Evolutionary conservation across 2,888 invertebrate species (phyloP), one percentile per base, ranked within the genome.

Genomic region (Ochropleura leucogaster): DNA sequence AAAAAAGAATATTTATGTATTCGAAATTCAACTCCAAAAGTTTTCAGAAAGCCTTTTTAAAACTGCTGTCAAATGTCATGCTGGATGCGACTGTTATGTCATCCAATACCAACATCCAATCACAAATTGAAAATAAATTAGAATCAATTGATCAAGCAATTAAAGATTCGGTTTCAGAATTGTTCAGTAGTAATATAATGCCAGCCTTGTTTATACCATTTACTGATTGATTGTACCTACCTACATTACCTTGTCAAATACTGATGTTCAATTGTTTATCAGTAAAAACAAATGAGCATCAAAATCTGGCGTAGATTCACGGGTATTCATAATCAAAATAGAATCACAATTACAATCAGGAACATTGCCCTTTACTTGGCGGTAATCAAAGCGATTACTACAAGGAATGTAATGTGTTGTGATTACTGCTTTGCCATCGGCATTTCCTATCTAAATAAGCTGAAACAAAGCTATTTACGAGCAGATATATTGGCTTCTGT

Each of bases 401-500:
- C 53, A n/a, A 69, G 49, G 53, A 70, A 62, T 70, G 6, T 20
- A 44, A 18, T 9, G 5, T 55, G 30, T 79, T 55, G 53, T 62
- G 53, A 76, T 70, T 44, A 55, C 62, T 70, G 44, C 40, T 40
- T 51, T 51, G 12, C 40, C 64, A 62, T 69, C 55, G 40, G 62
- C n/a, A 79, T 83, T 67, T 53, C n/a, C 49, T 67, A 67, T 80
- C 49, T 73, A 80, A 83, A 80, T 67, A 72, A 68, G 12, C 49
- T 55, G 16, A 69, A 80, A 83, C 66, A 78, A 68, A 70, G 60
- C 68, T 72, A 71, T 82, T 82, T 55, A 63, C 68, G 80, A 72
- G 69, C 71, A 53, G 62, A 68, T 79, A 30, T 55, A 73, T 63
- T 72, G 20, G 66, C 30, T 63, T 9, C 63, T 55, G 69, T 75